Evolutionary conservation across 1,140 invertebrate species (phyloP), one percentile per base, ranked within the genome.

Genomic region (Anagrus nilaparvatae): DNA sequence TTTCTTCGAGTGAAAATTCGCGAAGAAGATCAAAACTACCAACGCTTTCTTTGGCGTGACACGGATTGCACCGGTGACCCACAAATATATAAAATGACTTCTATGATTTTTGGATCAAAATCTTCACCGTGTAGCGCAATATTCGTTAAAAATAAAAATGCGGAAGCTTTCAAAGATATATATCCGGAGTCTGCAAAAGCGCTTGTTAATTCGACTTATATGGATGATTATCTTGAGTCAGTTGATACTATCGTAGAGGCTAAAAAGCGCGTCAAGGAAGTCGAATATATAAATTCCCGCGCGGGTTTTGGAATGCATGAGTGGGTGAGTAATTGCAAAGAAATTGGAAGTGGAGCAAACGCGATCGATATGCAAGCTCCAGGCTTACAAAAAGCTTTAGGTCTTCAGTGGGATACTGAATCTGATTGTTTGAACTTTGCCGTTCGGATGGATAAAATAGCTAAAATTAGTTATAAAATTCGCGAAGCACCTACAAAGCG

Each of bases 21-120:
- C 1, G 18, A 21, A 13, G 16, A 31, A 31, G 38, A 40, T 13
- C 38, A 28, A 25, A 35, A 41, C 18, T 21, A 23, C 6, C 35
- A 43, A 16, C 12, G 43, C 0, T 51, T 51, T 10, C 9, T 54
- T 4, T 51, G 49, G 47, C 5, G 38, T 8, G 36, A 17, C 1
- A 18, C 19, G 10, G 35, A 39, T 12, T 29, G 39, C 16, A 16
- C 34, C 20, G 9, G 21, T 24, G n/a, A 35, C 21, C 30, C 30
- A 16, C 47, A 40, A 5, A 38, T 44, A 4, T 57, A 55, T 19
- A 28, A 28, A 5, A 60, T 65, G 56, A 51, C 45, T 0, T 53
- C 50, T 0, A 51, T 60, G 44, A 58, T 58, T 3, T 63, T 65
- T 36, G 60, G 56, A 1, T 53, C 59, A 0, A 36, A 36, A 4